Evolutionary conservation across 2,113 vertebrate genomes (phyloP), one percentile per base, ranked within the genome.

Genomic region (Cisticola juncidis): DNA sequence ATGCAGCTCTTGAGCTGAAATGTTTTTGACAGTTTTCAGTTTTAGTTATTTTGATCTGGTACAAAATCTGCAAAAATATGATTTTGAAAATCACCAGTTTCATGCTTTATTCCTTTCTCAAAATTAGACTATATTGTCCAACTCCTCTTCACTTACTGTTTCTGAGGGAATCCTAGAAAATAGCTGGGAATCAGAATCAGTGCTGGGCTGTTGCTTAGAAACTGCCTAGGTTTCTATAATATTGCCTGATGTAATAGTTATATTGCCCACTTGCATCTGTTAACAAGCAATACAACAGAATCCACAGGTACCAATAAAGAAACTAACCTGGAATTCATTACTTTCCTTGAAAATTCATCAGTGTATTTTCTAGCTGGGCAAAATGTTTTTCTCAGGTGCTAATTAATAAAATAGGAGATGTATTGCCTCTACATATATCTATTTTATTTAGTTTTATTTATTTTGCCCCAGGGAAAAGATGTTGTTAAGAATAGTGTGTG

Each of bases 281-380:
- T 97, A 97, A 97, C 96, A 97, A 97, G 96, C 94, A 96, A 94
- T 96, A 94, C 97, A 96, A 92, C 93, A 95, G 90, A 95, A 97
- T 96, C 97, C 96, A 95, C 93, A 95, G 97, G 96, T 97, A 95
- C 96, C 97, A 86, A 96, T 95, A 97, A 97, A 97, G 92, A 94
- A 97, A 94, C 86, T 96, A 96, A 96, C 74, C 92, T 94, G 95
- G 94, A 90, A 79, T 81, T 94, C 90, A 92, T 95, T 97, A 93
- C 85, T 91, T 92, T 44, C 57, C 92, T 88, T 89, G 85, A 94
- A 94, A 97, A 97, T 82, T 95, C 85, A 93, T 94, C 96, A 88
- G 79, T 61, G 72, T 10, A 58, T 92, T 86, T 91, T 68, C 91
- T 81, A 76, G 54, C 62, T 82, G 92, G 90, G 84, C 44, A 93